Percentiles rank a stretch among this genome's conserved stretches.
phyloP scores from a whole-genome alignment of 2,797 vertebrate genomes.

The Pangasius mekongensis region DNA sequence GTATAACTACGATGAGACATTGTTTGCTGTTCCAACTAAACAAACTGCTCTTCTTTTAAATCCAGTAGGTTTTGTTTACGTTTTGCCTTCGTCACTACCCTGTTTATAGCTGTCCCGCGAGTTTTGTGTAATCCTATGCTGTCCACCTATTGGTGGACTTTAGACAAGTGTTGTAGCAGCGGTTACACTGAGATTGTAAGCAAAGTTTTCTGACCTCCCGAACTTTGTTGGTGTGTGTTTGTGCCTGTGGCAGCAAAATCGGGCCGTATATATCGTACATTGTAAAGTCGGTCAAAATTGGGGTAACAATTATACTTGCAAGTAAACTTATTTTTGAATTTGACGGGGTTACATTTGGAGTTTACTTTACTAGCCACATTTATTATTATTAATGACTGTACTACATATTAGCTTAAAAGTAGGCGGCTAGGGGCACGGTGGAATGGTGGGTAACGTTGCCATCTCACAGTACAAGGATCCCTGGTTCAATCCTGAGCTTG shows the following conservation, averaged over 20 bases:
- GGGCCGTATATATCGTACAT: not conserved
- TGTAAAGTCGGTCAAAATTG: not conserved
- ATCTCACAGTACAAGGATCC: no score
- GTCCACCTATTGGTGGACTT: not conserved
- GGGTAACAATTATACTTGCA: not conserved
- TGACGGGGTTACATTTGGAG: not conserved
- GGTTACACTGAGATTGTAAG: not conserved
- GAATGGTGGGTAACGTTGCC: not conserved
- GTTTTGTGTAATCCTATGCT: not conserved
- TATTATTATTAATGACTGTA: not conserved
- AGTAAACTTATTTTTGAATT: not conserved
- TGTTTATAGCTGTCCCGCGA: not conserved
- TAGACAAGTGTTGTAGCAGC: not conserved
- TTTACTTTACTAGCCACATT: not conserved
- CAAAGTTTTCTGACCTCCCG: not conserved
- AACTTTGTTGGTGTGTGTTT: not conserved
- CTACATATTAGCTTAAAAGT: not conserved
- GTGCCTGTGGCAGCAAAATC: not conserved
- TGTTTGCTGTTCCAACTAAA: not conserved
- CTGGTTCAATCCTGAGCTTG: not conserved
- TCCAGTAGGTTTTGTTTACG: not conserved
- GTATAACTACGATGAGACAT: not conserved
- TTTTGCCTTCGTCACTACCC: not conserved
- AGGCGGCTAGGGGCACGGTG: no score
- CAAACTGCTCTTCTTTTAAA: not conserved